Evolutionary conservation across 2,888 invertebrate species (phyloP), one percentile per base, ranked within the genome.

Genomic region (Trypoxylon attenuatum): DNA sequence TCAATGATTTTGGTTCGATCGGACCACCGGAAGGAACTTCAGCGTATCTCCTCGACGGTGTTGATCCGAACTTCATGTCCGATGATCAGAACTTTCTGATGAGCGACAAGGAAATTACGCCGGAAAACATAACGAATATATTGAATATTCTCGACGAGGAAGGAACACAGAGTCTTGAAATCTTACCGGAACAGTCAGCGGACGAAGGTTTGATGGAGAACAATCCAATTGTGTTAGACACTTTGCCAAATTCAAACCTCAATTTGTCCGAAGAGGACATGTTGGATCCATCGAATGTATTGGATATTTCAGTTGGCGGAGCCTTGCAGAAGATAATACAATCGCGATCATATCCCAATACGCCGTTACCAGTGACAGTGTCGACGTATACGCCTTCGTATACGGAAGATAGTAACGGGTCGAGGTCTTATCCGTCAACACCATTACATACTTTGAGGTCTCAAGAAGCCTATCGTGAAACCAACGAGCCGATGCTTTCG

Each of bases 381-480:
- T 76, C 74, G 16, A 70, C 68, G 2, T 84, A 79, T 42, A 69
- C 79, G 5, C 61, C 79, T 6, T 73, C 80, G n/a, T 83, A 81
- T 27, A 62, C 80, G 1, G 85, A 86, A 19, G 84, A 86, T 18
- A 81, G 80, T 52, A 83, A 82, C 52, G 83, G 81, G 1, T 93
- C 93, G 10, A 92, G 93, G 81, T 94, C 94, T 0, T 94, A 94
- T 87, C 94, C 94, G 19, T 92, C 93, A 1, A 93, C 93, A 15
- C 94, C 94, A 13, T 89, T 91, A 75, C 84, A 85, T 47, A 81
- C 79, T 2, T 53, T 82, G 2, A 81, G 81, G 41, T 75, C 79
- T 4, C 73, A 74, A 15, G 82, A 80, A 3, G 67, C 69, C 18
- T 87, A 85, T 61, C 73, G 79, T 5, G 85, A 85, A 52, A 81